Evolutionary conservation across 2,888 invertebrate species (phyloP).

Genomic region (Eupithecia inturbata): DNA sequence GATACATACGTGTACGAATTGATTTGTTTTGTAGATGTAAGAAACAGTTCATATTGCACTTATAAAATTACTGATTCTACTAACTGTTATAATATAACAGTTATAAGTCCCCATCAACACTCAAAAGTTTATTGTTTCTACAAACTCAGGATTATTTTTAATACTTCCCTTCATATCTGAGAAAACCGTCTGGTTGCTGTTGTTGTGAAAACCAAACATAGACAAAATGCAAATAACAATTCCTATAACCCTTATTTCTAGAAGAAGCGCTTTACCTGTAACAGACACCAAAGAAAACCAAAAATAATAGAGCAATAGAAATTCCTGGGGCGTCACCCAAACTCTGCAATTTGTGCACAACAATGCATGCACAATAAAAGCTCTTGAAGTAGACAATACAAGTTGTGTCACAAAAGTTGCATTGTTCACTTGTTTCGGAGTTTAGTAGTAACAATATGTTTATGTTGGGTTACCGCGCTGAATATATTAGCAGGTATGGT

Average conservation of each 20-base stretch:
- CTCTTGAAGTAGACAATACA: conserved; percentile 51
- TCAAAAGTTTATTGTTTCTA: neutral
- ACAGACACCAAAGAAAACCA: conserved; percentile 8
- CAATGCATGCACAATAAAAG: conserved; percentile 52
- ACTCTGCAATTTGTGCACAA: conserved; percentile 48
- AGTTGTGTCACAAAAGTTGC: conserved; percentile 35
- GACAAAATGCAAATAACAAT: no score
- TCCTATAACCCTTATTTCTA: conserved; percentile 2
- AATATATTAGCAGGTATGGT: conserved; percentile 35
- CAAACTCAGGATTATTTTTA: neutral
- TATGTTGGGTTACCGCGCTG: conserved; percentile 27
- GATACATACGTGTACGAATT: neutral
- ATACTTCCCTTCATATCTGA: neutral
- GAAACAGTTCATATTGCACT: neutral
- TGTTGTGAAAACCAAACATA: conserved; percentile 1
- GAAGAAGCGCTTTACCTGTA: conserved; percentile 29
- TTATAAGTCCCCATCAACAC: neutral
- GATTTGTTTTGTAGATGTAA: neutral
- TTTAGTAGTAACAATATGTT: conserved; percentile 42
- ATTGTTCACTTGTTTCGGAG: conserved; percentile 39
- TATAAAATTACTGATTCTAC: neutral
- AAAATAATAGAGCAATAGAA: conserved; percentile 37
- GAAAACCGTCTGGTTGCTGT: neutral
- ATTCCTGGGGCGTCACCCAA: conserved; percentile 44
- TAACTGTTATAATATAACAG: neutral